Conservation (phyloP, 2,113 vertebrate genomes). For the Chionis minor region DNA sequence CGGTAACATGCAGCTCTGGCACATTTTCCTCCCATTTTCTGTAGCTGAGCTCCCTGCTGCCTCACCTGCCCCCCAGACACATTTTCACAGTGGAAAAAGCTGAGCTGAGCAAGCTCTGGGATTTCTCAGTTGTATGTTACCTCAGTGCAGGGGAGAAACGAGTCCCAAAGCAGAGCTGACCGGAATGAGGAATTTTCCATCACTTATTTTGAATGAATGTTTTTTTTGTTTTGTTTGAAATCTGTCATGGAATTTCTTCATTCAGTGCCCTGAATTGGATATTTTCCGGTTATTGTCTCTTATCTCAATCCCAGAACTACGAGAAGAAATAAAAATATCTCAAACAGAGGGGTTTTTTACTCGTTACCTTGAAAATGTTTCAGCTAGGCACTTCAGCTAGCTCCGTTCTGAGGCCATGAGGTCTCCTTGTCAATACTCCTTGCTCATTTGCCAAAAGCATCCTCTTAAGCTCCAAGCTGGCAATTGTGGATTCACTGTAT, state of each 20-base stretch:
- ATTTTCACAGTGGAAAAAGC: background rate
- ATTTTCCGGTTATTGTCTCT: slow-evolving; percentile 47
- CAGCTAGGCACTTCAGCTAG: background rate
- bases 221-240: slow-evolving; percentile 28
- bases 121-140: background rate
- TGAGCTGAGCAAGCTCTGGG: background rate
- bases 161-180: background rate
- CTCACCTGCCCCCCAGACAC: background rate
- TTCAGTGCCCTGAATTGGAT: background rate
- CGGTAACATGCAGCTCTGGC: background rate
- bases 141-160: background rate
- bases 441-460: background rate
- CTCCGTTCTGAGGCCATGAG: background rate
- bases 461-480: background rate
- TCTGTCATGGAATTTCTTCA: slow-evolving; percentile 27
- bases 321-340: slow-evolving; percentile 20
- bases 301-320: slow-evolving; percentile 14
- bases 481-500: background rate
- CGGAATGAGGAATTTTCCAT: background rate
- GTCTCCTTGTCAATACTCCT: background rate
- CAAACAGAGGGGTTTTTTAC: background rate
- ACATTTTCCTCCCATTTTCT: background rate
- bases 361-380: slow-evolving; percentile 6
- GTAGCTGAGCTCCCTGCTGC: background rate
- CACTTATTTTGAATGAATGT: background rate